Base-by-base conservation (phyloP, 2,888 invertebrate genomes). In the Drosophila fungiperda region DNA sequence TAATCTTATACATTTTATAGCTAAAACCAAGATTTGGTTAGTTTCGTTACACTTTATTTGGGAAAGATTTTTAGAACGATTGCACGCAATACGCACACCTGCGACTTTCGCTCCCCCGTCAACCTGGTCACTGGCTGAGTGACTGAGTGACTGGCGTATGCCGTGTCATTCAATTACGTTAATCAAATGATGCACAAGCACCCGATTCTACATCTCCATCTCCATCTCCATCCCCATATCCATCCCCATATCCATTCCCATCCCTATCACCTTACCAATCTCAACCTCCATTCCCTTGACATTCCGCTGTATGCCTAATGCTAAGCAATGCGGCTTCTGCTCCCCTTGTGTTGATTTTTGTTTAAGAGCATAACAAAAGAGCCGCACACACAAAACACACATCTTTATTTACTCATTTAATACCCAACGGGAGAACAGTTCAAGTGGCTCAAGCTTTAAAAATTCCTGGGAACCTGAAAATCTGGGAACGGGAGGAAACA, bases 91-190 rank as follows among this genome's bases (percentile, higher is more conserved):
- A 65, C 71, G 71, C 75, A 78, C 67, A 70, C 68, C 54, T 71
- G 76, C 76, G 76, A 76, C 73, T 80, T 80, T 53, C 29, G 29
- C 20, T 23, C 32, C 42, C 20, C 71, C 73, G 73, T 71, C 76
- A 76, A 81, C 76, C 76, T 76, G 69, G 50, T 26, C 45, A 67
- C 74, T 77, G 74, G 36, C 53, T 61, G 66, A 68, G 20, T 68
- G 68, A 62, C 58, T 68, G 73, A 68, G 45, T 84, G 85, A 82
- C 76, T 84, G 80, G 87, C 82, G 82, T 85, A 87, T 85, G 87
- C 80, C 82, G 73, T 80, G 82, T 87, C 89, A 87, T 88, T 87
- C 84, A 86, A 88, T 87, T 87, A 87, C 87, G 87, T 87, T 87
- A 87, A 87, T 87, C 89, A 87, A 88, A 82, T 88, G 87, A 86